phyloP scores from a whole-genome alignment of 2,797 vertebrate genomes.

The Nyctibius grandis region DNA sequence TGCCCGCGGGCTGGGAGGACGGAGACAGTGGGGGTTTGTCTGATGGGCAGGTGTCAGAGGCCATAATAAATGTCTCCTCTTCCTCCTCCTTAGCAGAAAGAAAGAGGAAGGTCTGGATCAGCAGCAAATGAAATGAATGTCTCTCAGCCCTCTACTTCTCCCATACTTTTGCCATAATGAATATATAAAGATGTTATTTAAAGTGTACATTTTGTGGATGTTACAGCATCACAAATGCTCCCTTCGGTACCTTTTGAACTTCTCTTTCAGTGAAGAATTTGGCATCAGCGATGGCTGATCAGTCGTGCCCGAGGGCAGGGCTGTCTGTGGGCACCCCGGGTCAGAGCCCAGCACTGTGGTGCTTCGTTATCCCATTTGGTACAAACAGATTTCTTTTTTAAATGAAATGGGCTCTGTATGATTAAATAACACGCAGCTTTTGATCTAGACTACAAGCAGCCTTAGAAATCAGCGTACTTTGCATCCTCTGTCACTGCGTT shows the following conservation, averaged over 20 bases:
- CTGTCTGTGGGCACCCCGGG: neutral
- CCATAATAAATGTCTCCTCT: neutral
- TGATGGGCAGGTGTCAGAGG: neutral
- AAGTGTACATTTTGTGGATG: neutral
- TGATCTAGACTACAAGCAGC: slow-evolving; percentile 7
- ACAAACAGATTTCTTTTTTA: neutral
- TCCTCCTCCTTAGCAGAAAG: neutral
- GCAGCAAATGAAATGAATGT: neutral
- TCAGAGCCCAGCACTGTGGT: accelerated
- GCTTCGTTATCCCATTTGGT: neutral
- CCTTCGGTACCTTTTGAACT: neutral
- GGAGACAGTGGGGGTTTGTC: accelerated
- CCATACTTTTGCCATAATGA: neutral
- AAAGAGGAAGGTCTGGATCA: neutral
- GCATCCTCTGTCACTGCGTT: neutral
- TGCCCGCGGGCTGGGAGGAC: neutral
- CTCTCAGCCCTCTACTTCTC: neutral
- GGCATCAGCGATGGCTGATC: no score
- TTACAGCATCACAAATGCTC: neutral
- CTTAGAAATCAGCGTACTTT: neutral
- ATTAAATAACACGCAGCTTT: slow-evolving; percentile 8
- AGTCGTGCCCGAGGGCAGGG: neutral
- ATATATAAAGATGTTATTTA: neutral
- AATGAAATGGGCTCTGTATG: neutral
- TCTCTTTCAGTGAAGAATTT: neutral